A percentile compares a stretch with the other conserved stretches of the same genome.
phyloP scores from a whole-genome alignment of 1,140 invertebrate species.

The Andrena cerasifolii region DNA sequence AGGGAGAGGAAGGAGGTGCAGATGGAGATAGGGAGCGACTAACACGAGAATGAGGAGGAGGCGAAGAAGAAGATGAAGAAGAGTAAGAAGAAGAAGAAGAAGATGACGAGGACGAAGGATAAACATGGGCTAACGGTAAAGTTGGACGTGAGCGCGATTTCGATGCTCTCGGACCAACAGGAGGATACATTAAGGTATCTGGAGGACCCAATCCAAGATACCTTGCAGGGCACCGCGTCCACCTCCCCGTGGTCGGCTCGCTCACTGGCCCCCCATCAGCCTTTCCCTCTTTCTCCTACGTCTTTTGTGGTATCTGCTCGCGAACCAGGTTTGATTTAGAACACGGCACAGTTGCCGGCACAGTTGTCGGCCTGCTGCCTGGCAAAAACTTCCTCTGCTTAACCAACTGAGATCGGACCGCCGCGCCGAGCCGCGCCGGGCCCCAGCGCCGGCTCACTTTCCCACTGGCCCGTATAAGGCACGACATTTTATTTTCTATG shows the following conservation, averaged over 20 bases:
- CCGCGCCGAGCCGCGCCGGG: constrained; percentile 18
- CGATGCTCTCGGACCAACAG: constrained; percentile 43
- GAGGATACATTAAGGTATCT: constrained; percentile 30
- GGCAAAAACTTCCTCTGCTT: constrained; percentile 55
- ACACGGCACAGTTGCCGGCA: constrained; percentile 50
- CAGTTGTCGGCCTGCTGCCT: constrained; percentile 13
- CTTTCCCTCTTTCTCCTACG: constrained; percentile 51
- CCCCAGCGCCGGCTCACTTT: constrained; percentile 52
- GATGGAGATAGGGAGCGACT: neutral
- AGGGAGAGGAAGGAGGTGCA: constrained; percentile 14
- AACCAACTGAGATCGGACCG: constrained; percentile 47
- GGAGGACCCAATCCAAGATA: constrained; percentile 42
- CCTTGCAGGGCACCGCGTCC: constrained; percentile 23
- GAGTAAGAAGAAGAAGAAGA: neutral
- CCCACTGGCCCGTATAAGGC: constrained; percentile 64
- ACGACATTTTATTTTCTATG: constrained; percentile 62
- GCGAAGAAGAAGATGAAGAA: constrained; percentile 9
- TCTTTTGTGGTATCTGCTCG: constrained; percentile 13
- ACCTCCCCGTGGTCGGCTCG: neutral
- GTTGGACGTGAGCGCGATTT: constrained; percentile 61
- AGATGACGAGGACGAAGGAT: constrained; percentile 51
- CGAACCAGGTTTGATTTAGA: constrained; percentile 61
- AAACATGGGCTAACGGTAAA: constrained; percentile 62
- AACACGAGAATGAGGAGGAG: constrained; percentile 27
- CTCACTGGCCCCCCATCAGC: constrained; percentile 44